Base-by-base conservation (phyloP, 1,140 invertebrate genomes). In the Drosophila sp. region DNA sequence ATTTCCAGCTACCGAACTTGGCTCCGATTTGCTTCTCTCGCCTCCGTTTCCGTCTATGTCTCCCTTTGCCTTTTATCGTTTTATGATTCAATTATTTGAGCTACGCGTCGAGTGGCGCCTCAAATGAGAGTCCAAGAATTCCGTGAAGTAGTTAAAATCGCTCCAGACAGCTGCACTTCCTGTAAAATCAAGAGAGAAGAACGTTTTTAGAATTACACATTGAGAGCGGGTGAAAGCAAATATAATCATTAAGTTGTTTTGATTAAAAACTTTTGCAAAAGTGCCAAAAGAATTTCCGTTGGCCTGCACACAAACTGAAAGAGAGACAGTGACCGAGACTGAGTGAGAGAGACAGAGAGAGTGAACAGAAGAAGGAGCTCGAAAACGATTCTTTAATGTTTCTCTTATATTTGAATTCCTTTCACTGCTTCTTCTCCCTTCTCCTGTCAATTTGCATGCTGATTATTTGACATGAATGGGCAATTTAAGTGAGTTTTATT, bases 191-290 rank as follows among this genome's bases (percentile, higher is more conserved):
- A 46, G 8, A 73, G 57, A 43, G 43, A 71, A 29, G 16, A 21
- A 38, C 54, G 64, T 66, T 58, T 41, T 11, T 16, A 11, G 25
- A 29, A 69, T 72, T 72, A 73, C 64, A 36, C 50, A 77, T 50
- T 58, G 72, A 72, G 57, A 79, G 63, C 50, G 72, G 76, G 58
- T 77, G 69, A 71, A 75, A 58, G 72, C 79, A 87, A 89, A 89
- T 89, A 82, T 79, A 82, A 87, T 87, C 83, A 87, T 87, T 87
- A 89, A 89, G 79, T 87, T 89, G 87, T 87, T 87, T 86, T 86
- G 82, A 86, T 86, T 86, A 86, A 86, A 78, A 82, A 86, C 75
- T 82, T 78, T 81, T 41, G 48, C 50, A n/a, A 76, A 76, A 66
- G 58, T 61, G 70, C 63, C 63, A 72, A 56, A 62, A 53, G 70